Evolutionary conservation across 1,140 invertebrate species (phyloP).

Genomic region (Elysia chlorotica): DNA sequence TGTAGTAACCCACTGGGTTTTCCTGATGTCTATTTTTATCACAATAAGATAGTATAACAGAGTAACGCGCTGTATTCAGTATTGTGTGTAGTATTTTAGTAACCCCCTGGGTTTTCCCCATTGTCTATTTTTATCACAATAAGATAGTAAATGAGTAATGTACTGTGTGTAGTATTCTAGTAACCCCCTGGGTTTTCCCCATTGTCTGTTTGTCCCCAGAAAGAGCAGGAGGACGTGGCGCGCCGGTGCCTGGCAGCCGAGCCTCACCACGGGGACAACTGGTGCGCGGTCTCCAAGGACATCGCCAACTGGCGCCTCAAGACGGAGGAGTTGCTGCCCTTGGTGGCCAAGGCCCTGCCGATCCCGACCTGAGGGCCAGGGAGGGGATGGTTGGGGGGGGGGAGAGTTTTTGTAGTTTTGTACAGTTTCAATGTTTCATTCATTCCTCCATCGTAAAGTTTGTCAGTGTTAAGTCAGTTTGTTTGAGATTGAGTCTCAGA

Average conservation of each 20-base stretch:
- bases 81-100: too few species aligned
- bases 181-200: conserved; percentile 86
- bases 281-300: conserved; percentile 93
- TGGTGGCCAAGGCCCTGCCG: conserved; percentile 44
- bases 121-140: conserved; percentile 64
- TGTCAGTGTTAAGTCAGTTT: too few species aligned
- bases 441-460: too few species aligned
- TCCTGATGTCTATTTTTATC: too few species aligned
- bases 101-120: neutral
- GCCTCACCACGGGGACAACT: conserved; percentile 94
- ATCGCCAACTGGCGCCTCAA: conserved; percentile 94
- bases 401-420: too few species aligned
- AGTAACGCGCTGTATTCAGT: too few species aligned
- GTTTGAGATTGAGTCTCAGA: too few species aligned
- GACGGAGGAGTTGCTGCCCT: conserved; percentile 81
- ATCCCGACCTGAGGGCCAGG: conserved; percentile 52
- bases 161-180: conserved; percentile 86
- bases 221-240: conserved; percentile 86
- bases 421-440: too few species aligned
- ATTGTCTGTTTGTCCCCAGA: conserved; percentile 58
- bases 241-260: conserved; percentile 88
- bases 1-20: neutral
- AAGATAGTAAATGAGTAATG: conserved; percentile 85
- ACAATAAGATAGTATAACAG: too few species aligned
- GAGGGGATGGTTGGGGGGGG: too few species aligned